Conservation (phyloP, 2,797 vertebrate genomes). For the Hyperoplus immaculatus region DNA sequence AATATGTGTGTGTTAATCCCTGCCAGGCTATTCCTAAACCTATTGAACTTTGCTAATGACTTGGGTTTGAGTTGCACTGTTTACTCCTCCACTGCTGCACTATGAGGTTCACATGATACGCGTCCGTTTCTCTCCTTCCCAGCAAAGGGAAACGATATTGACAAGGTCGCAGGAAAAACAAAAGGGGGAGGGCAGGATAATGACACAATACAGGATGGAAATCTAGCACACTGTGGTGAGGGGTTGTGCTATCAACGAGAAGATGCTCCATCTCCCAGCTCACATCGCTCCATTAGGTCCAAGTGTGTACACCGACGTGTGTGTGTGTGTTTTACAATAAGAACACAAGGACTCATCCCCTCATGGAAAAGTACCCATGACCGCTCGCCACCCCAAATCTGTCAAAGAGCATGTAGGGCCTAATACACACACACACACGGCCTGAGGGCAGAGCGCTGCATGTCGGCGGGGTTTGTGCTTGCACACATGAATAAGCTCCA, state of each 20-base stretch:
- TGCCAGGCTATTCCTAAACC: conserved; percentile 34
- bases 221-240: conserved; percentile 8
- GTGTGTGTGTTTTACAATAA: not conserved
- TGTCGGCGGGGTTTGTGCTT: conserved; percentile 47
- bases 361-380: conserved; percentile 44
- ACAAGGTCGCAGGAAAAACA: conserved; percentile 60
- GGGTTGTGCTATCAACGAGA: conserved; percentile 5
- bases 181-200: not conserved
- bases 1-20: conserved; percentile 36
- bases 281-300: conserved; percentile 59
- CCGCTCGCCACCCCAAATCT: conserved; percentile 30
- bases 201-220: conserved; percentile 27
- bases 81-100: conserved; percentile 47
- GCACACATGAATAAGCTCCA: conserved; percentile 62
- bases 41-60: conserved; percentile 72
- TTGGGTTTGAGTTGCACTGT: conserved; percentile 65
- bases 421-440: conserved; percentile 12
- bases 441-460: conserved; percentile 47
- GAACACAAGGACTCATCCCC: conserved; percentile 28
- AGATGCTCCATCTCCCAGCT: conserved; percentile 43
- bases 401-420: conserved; percentile 28
- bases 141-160: conserved; percentile 48
- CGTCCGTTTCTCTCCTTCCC: conserved; percentile 28
- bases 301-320: conserved; percentile 45
- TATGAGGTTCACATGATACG: conserved; percentile 55